Evolutionary conservation across 2,797 vertebrate genomes (phyloP), one percentile per base, ranked within the genome.

Genomic region (Crenuchus spilurus): DNA sequence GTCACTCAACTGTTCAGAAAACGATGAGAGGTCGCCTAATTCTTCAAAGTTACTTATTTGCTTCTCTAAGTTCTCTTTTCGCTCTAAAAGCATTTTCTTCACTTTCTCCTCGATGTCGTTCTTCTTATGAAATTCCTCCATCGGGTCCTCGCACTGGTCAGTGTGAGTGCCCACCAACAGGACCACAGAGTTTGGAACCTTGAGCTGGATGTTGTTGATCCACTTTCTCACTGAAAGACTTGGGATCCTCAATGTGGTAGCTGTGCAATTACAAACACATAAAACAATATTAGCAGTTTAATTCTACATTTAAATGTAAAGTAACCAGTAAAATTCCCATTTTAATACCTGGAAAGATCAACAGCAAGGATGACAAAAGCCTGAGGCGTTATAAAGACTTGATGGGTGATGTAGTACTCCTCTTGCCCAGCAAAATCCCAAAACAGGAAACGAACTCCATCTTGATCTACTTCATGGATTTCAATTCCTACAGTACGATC

Each of bases 361-460:
- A 92, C 76, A 35, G 91, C 86, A 0, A 94, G 88, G 80, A 93
- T 89, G 73, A 93, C 85, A 0, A 94, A 86, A 0, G 92, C 91
- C 61, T 91, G 86, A 5, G 91, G 86, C 10, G 92, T 94, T 84
- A 94, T 91, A 86, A 93, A 94, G 51, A 93, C 84, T 0, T 93
- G 92, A 70, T 94, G 93, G 0, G 92, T 94, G 72, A 91, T 42
- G 75, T 92, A 94, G 76, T 93, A 94, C 69, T 93, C 92, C 73
- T 92, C 79, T 52, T 94, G 94, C 28, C 92, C 94, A 0, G 92
- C 92, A 14, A 94, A 94, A 72, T 94, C 92, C 93, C 94, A 94
- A 81, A 92, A 90, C 10, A 92, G 86, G 79, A 94, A 92, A 0
- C 78, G 83, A 71, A 94, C 84, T n/a, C 88, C 89, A 49, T 90